Conservation (phyloP, 2,113 vertebrate genomes). For the Colius striatus region DNA sequence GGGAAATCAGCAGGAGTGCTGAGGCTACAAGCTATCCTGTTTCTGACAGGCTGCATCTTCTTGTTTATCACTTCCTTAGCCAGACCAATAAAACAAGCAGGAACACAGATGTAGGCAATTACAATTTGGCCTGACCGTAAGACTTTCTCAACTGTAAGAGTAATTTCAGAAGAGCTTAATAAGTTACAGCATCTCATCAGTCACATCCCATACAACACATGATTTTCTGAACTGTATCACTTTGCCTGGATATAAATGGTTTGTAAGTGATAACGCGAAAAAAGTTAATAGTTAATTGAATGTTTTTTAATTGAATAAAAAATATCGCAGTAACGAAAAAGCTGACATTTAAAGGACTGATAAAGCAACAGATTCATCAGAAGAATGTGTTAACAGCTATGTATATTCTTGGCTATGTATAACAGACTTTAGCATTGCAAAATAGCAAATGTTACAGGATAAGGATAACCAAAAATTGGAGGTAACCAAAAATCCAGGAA, state of each 20-base stretch:
- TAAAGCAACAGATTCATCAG: conserved; percentile 18
- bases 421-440: neutral
- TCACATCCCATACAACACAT: neutral
- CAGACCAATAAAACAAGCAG: neutral
- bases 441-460: neutral
- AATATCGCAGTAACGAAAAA: conserved; percentile 13
- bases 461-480: neutral
- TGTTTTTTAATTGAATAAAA: conserved; percentile 42
- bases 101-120: neutral
- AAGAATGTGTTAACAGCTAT: neutral
- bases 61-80: neutral
- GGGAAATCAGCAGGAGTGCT: neutral
- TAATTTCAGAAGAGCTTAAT: conserved; percentile 37
- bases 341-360: conserved; percentile 15
- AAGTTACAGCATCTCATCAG: neutral
- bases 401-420: neutral
- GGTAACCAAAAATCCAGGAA: neutral
- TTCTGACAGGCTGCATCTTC: neutral
- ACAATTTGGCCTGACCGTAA: neutral
- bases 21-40: neutral
- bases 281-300: conserved; percentile 35
- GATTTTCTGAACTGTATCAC: conserved; percentile 35
- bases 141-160: conserved; percentile 5
- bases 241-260: conserved; percentile 32
- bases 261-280: conserved; percentile 49